Percentiles rank a stretch among this genome's conserved stretches.
Evolutionary conservation across 2,888 invertebrate species (phyloP).

Genomic region (Salticus scenicus): DNA sequence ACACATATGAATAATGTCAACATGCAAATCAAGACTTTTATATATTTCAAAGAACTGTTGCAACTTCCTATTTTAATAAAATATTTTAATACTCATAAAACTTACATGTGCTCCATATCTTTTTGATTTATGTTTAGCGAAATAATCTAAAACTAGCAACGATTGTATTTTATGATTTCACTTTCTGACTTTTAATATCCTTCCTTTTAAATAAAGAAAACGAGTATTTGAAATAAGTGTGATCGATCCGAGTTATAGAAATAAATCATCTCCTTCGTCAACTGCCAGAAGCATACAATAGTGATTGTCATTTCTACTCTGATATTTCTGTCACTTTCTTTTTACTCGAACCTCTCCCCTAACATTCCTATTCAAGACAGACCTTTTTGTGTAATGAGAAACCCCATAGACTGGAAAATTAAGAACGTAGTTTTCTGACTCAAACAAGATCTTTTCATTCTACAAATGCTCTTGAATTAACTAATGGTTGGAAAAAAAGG

Average conservation of each 20-base stretch:
- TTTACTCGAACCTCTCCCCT: not conserved
- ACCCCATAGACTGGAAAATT: conserved; percentile 47
- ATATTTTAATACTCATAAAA: no score
- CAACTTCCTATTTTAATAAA: no score
- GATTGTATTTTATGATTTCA: not conserved
- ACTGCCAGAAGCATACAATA: conserved; percentile 54
- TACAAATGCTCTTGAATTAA: not conserved
- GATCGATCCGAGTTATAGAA: conserved; percentile 45
- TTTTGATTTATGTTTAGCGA: no score
- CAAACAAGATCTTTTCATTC: conserved; percentile 2
- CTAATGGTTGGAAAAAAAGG: not conserved
- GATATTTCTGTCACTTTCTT: conserved; percentile 23
- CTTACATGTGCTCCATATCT: no score
- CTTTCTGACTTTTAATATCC: conserved; percentile 26
- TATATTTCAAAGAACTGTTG: no score
- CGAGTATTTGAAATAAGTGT: not conserved
- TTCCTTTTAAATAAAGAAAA: not conserved
- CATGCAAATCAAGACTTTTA: no score
- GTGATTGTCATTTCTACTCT: conserved; percentile 46
- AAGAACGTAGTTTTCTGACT: conserved; percentile 7
- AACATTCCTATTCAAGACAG: conserved; percentile 16
- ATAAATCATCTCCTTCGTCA: conserved; percentile 57
- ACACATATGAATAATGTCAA: no score
- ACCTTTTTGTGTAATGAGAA: conserved; percentile 63
- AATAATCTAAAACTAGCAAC: no score